These are phyloP conservation scores for Polypterus senegalus DNA, from an alignment of 2,113 vertebrate species.

Conservation along the genomic window DNA sequence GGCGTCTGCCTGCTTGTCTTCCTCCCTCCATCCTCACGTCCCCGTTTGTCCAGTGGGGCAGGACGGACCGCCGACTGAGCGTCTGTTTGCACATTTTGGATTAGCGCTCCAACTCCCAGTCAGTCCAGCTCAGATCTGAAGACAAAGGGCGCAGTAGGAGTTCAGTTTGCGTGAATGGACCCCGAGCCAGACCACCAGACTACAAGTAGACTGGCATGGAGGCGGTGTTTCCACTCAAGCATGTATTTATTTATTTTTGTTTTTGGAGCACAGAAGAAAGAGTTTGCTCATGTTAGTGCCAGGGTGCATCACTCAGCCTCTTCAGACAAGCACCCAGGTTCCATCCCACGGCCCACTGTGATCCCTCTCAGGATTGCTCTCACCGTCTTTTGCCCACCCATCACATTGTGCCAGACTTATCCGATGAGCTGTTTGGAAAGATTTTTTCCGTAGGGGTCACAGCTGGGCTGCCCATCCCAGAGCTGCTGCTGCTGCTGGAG, in stretches of 20 bases:
- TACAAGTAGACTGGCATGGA: neutral
- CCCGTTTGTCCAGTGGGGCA: no score
- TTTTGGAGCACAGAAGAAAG: neutral
- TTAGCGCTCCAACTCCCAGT: no score
- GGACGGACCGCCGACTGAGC: no score
- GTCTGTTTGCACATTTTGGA: no score
- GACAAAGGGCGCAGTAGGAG: no score
- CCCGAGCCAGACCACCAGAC: neutral
- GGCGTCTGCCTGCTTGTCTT: no score
- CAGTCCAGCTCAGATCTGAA: no score
- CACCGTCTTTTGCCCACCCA: neutral
- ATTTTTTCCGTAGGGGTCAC: slow-evolving; percentile 92
- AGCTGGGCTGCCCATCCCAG: slow-evolving; percentile 80
- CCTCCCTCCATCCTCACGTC: no score
- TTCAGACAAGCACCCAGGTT: neutral
- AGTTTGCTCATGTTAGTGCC: neutral
- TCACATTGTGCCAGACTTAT: slow-evolving; percentile 89
- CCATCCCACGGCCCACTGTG: neutral
- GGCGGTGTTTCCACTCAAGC: neutral
- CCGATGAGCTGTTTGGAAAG: slow-evolving; percentile 63
- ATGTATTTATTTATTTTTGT: no score
- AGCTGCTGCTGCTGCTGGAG: slow-evolving; percentile 91
- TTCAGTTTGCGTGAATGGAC: no score
- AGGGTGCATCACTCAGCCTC: neutral
- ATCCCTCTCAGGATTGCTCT: no score